A percentile compares a stretch with the other conserved stretches of the same genome.
These are phyloP conservation scores for Lynx canadensis DNA, from an alignment of 2,113 vertebrate species.

Conservation along the genomic window DNA sequence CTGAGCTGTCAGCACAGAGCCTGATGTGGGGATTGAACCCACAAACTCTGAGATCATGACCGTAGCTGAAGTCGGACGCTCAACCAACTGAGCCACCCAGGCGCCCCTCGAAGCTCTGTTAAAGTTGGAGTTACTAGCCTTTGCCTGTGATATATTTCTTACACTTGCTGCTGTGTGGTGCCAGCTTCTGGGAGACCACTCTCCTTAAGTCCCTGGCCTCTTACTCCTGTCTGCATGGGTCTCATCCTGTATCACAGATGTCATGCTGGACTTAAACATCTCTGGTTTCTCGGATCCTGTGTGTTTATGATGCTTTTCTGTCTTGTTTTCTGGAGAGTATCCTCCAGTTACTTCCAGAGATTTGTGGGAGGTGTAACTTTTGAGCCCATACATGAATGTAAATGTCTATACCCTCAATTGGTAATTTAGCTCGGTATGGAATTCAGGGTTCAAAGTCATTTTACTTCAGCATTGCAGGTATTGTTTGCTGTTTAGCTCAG, in stretches of 20 bases:
- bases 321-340: background rate
- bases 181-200: background rate
- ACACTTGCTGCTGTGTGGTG: rapidly evolving
- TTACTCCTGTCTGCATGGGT: background rate
- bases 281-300: background rate
- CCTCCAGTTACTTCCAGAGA: background rate
- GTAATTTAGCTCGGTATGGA: background rate
- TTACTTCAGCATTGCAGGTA: background rate
- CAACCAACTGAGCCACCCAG: too few relatives aligned
- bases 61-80: too few relatives aligned
- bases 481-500: background rate
- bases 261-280: background rate
- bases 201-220: background rate
- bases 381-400: background rate
- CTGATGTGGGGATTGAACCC: too few relatives aligned
- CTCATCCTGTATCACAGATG: background rate
- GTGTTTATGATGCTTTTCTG: background rate
- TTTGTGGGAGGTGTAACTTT: background rate
- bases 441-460: background rate
- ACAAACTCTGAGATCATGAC: too few relatives aligned
- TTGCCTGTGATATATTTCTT: background rate
- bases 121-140: background rate
- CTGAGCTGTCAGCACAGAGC: too few relatives aligned
- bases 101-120: background rate
- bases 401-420: background rate